Percentiles rank a stretch among this genome's conserved stretches.
These are phyloP conservation scores for Excalfactoria chinensis DNA, from an alignment of 2,113 vertebrate species.

Conservation along the genomic window DNA sequence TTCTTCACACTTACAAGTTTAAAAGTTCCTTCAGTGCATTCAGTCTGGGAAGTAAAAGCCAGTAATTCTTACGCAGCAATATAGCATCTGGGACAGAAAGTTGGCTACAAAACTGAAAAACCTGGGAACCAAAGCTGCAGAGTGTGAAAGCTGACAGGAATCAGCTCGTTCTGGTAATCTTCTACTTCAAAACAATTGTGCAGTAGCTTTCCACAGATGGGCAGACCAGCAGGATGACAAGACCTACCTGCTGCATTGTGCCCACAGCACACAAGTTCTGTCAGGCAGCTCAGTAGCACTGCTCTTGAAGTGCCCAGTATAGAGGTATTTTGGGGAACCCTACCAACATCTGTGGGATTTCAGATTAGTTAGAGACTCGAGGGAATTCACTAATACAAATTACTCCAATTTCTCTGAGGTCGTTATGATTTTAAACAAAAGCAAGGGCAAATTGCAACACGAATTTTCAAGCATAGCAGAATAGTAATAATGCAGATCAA, in stretches of 20 bases:
- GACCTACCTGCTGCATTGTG: neutral
- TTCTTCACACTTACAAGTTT: neutral
- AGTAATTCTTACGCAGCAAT: neutral
- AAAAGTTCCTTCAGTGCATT: neutral
- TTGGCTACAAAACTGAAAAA: neutral
- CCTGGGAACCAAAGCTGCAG: neutral
- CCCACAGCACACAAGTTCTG: neutral
- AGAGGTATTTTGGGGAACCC: neutral
- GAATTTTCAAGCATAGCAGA: conserved; percentile 6
- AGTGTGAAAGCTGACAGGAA: neutral
- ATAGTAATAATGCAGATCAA: neutral
- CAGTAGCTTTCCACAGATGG: neutral
- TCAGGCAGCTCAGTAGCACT: neutral
- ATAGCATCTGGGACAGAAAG: neutral
- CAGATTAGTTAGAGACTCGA: neutral
- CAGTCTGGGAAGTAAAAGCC: neutral
- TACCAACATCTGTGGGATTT: neutral
- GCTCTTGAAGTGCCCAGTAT: neutral
- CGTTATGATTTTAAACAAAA: neutral
- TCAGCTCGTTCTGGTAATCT: neutral
- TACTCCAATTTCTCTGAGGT: neutral
- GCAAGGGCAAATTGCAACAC: neutral
- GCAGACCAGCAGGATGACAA: neutral
- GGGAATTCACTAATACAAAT: neutral
- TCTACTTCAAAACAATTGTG: neutral